Evolutionary conservation across 2,888 invertebrate species (phyloP), one percentile per base, ranked within the genome.

Genomic region (Trichopria drosophilae): DNA sequence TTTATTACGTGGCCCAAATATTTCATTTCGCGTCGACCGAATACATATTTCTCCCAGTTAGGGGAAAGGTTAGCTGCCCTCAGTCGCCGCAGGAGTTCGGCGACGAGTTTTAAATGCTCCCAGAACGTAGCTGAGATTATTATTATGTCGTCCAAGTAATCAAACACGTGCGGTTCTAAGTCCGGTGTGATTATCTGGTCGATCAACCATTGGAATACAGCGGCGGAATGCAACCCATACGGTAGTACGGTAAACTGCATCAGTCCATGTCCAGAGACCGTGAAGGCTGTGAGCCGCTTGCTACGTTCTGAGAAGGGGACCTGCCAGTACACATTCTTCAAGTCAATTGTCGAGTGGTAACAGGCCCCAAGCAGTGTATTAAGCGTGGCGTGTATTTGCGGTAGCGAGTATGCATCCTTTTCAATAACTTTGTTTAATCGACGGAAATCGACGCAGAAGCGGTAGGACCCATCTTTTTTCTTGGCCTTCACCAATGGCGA

Each of bases 301-400:
- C 60, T 61, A 1, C 40, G 19, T 28, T 58, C 44, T 6, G 35
- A 51, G 35, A 64, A 26, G 10, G 43, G 42, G 4, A 71, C 57
- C 36, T 72, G 67, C 40, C 54, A 61, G 40, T 65, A 70, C 2
- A 66, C 69, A 4, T 59, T 57, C 24, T 58, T 64, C n/a, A 63
- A 37, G 49, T 73, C 72, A 1, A 71, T 41, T 1, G 66, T 67
- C 1, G 60, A 59, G n/a, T 73, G 55, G 32, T 58, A 73, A 20
- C 55, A 46, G 3, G 68, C 66, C 18, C 60, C 53, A 1, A 65
- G 41, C 1, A 72, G 51, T 23, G 58, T 56, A 24, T 68, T 62
- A 20, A 70, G 39, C 6, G 66, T 71, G 3, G 57, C 45, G 1
- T 57, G 55, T 16, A 71, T 63, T 20, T 63, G 60, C 1, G 60